Base-by-base conservation (phyloP, 2,888 invertebrate species). In the Ochropleura leucogaster region DNA sequence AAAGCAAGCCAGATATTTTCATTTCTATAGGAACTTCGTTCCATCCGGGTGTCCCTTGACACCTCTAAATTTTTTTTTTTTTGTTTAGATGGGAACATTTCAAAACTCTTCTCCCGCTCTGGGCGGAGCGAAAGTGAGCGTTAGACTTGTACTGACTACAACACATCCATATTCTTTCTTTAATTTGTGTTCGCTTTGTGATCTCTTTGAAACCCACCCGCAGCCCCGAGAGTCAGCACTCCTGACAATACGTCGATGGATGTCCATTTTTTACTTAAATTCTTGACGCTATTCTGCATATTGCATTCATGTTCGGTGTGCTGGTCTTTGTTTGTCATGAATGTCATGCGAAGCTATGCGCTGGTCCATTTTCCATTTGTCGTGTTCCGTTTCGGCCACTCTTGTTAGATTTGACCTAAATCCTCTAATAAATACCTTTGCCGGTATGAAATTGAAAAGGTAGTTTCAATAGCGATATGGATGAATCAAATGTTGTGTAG, bases 351-450 rank as follows among this genome's bases (percentile, higher is more conserved):
- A 66, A 77, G 16, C 49, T 51, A 57, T 64, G 30, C 53, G 70
- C 49, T 65, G 60, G 83, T 83, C 18, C 79, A 59, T 53, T 78
- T 78, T 60, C n/a, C 44, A 40, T 40, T 16, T 59, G 8, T 16
- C 30, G 49, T 20, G 68, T 46, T 68, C 68, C 18, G 40, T 59
- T 68, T 69, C 64, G 44, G 18, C 5, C 10, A 10, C 79, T 78
- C 47, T 20, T 49, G 63, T 79, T 64, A 49, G 70, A 79, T 69
- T 51, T 63, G 64, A 59, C 51, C 83, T 10, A 77, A 67, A 59
- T 79, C 51, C 63, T 68, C 20, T 68, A 47, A 62, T 66, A 16
- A 77, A 82, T 82, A 57, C 77, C 55, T 57, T 55, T 30, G 62
- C 40, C 16, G 9, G 47, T 3, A 3, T 40, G 20, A 57, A 30